phyloP scores from a whole-genome alignment of 2,113 vertebrate genomes.

The Alligator sinensis region DNA sequence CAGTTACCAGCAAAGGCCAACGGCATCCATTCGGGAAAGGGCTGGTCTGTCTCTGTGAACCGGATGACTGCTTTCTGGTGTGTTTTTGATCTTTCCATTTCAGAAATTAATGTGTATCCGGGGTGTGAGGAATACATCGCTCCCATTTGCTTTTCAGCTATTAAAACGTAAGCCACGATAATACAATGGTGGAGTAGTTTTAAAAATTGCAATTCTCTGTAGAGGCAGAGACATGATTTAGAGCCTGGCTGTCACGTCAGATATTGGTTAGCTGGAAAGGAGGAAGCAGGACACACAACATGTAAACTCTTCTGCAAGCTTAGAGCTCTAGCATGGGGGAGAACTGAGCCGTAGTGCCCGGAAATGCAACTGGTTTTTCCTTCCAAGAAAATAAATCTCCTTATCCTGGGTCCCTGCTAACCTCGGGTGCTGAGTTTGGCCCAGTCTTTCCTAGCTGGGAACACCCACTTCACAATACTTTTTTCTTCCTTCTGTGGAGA shows the following conservation, averaged over 20 bases:
- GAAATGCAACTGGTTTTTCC: not conserved
- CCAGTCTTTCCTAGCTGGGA: not conserved
- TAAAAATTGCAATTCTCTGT: rapidly evolving
- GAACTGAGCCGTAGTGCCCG: rapidly evolving
- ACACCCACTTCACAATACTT: not conserved
- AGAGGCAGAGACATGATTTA: not conserved
- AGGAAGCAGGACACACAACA: not conserved
- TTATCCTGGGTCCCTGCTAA: not conserved
- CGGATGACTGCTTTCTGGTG: conserved; percentile 28
- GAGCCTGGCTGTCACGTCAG: not conserved
- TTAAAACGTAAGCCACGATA: not conserved
- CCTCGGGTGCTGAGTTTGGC: not conserved
- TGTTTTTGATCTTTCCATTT: not conserved
- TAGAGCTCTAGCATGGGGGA: not conserved
- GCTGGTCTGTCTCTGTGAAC: not conserved
- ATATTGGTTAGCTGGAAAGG: not conserved
- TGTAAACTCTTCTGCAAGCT: not conserved
- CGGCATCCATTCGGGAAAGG: conserved; percentile 19
- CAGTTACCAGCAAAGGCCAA: not conserved
- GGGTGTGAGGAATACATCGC: not conserved
- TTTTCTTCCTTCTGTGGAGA: not conserved
- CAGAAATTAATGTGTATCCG: not conserved
- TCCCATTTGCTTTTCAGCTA: not conserved
- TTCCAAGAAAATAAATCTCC: not conserved
- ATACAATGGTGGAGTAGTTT: not conserved